Evolutionary conservation across 2,113 vertebrate genomes (phyloP).

Genomic region (Crotalus horridus): DNA sequence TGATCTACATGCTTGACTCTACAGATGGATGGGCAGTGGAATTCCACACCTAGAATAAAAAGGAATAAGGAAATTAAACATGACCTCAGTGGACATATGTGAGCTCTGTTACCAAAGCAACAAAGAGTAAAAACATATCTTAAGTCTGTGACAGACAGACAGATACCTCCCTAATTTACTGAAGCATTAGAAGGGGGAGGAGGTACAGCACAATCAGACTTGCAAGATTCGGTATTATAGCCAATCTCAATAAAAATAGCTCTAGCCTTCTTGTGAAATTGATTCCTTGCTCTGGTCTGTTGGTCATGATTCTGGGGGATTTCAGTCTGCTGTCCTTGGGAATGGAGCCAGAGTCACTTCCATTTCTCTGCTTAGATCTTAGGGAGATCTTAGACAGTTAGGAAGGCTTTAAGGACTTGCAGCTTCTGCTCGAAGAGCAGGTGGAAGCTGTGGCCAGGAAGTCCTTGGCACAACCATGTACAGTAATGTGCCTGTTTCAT

Average conservation of each 20-base stretch:
- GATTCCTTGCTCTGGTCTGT: neutral
- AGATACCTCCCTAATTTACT: neutral
- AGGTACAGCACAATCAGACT: neutral
- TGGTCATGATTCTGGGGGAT: neutral
- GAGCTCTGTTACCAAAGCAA: neutral
- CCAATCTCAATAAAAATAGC: neutral
- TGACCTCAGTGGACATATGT: neutral
- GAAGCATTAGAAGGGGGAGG: neutral
- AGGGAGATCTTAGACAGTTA: neutral
- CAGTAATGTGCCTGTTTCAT: neutral
- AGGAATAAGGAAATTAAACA: neutral
- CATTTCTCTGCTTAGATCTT: neutral
- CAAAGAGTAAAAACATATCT: neutral
- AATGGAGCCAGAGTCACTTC: neutral
- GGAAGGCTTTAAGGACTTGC: neutral
- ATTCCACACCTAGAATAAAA: neutral
- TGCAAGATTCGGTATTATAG: neutral
- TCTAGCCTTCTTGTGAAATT: neutral
- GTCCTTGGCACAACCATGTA: neutral
- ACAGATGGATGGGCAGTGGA: neutral
- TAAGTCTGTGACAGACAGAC: neutral
- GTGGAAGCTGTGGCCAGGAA: neutral
- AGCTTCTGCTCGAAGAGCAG: neutral
- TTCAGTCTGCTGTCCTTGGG: neutral
- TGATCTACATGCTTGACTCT: neutral